A percentile compares a stretch with the other conserved stretches of the same genome.
These are phyloP conservation scores for Drosophila auraria DNA, from an alignment of 1,140 invertebrate species.

Conservation along the genomic window DNA sequence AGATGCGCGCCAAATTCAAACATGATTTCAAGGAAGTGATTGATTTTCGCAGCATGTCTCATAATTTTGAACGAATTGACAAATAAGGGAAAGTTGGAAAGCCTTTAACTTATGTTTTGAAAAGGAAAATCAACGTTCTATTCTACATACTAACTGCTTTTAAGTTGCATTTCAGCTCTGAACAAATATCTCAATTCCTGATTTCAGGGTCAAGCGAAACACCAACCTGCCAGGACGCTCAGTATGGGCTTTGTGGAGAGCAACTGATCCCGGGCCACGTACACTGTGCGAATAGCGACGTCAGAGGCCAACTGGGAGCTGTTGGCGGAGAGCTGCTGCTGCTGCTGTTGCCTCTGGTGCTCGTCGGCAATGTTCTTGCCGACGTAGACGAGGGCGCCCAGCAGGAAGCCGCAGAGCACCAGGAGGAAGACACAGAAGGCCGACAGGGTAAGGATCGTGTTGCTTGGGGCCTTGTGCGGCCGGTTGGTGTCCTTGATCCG, in stretches of 20 bases:
- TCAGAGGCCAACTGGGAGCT: conserved; percentile 34
- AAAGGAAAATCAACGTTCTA: too few relatives aligned
- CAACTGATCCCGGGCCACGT: conserved; percentile 69
- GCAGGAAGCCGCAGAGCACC: conserved; percentile 85
- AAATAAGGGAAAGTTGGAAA: background rate
- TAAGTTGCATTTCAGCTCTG: background rate
- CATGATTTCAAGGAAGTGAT: conserved; percentile 6
- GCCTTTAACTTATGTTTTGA: too few relatives aligned
- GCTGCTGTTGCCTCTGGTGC: conserved; percentile 59
- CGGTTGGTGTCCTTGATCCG: conserved; percentile 78
- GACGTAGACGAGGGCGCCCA: conserved; percentile 85
- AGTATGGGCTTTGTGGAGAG: conserved; percentile 77
- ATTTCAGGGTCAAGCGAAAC: background rate
- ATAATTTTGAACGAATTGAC: background rate
- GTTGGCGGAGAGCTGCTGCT: conserved; percentile 19
- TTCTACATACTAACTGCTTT: background rate
- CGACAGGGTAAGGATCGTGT: conserved; percentile 80
- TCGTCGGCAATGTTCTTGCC: conserved; percentile 84
- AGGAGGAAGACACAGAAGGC: conserved; percentile 86
- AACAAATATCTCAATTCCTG: background rate
- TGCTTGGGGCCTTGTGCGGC: conserved; percentile 64
- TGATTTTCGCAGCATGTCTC: conserved; percentile 1
- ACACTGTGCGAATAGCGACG: conserved; percentile 51
- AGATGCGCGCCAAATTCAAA: conserved; percentile 16
- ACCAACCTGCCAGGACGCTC: conserved; percentile 70